These are phyloP conservation scores for Thalassaphorura encarpata DNA, from an alignment of 1,140 invertebrate genomes.

Conservation along the genomic window DNA sequence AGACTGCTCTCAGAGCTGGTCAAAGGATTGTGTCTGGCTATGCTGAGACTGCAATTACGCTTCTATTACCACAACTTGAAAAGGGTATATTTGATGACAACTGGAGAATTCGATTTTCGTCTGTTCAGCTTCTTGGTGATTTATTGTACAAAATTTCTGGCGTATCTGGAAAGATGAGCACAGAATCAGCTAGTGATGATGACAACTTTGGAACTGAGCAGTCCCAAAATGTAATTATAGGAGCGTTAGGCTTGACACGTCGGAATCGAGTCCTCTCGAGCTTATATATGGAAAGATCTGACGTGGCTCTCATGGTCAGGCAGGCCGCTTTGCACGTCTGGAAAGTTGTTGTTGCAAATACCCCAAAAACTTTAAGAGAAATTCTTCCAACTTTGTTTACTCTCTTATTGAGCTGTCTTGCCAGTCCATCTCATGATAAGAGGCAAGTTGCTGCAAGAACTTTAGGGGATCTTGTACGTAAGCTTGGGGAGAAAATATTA, in stretches of 20 bases:
- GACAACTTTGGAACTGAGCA: conserved; percentile 98
- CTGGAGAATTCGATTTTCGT: conserved; percentile 94
- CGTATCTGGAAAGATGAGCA: conserved; percentile 97
- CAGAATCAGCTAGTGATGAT: conserved; percentile 94
- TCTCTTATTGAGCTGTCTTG: conserved; percentile 80
- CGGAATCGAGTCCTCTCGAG: conserved; percentile 89
- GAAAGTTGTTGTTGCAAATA: conserved; percentile 95
- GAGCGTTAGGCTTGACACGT: conserved; percentile 72
- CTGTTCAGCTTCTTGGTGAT: conserved; percentile 92
- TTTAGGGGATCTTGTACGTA: conserved; percentile 91
- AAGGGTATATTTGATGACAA: conserved; percentile 91
- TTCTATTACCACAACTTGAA: conserved; percentile 89
- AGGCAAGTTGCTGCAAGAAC: conserved; percentile 65
- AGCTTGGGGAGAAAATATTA: conserved; percentile 92
- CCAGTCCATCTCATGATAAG: conserved; percentile 91
- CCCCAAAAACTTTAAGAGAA: conserved; percentile 89
- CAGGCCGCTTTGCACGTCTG: conserved; percentile 96
- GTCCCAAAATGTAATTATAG: conserved; percentile 75
- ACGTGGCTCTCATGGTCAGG: conserved; percentile 90
- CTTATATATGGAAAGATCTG: conserved; percentile 93
- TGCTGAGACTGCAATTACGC: conserved; percentile 86
- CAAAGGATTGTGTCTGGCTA: conserved; percentile 95
- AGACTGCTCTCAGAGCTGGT: conserved; percentile 91
- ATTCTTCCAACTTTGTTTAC: conserved; percentile 91
- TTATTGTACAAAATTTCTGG: conserved; percentile 93